Conservation (phyloP, 2,113 vertebrate genomes). For the Catharus minimus region DNA sequence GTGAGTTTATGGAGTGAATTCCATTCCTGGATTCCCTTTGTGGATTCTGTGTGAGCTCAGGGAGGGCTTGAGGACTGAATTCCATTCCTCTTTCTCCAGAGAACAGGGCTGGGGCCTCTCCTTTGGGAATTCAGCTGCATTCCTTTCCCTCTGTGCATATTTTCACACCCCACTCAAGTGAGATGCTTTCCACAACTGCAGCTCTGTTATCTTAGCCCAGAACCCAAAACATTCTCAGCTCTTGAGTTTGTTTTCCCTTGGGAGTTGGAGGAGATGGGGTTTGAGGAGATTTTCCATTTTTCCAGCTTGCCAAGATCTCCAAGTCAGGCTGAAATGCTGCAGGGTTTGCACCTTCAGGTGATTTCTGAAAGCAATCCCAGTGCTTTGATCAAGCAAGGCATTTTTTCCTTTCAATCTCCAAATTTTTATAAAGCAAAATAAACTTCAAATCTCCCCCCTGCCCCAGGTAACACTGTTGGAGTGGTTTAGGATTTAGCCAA, state of each 20-base stretch:
- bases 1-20: too few relatives aligned
- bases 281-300: neutral
- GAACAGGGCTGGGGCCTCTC: neutral
- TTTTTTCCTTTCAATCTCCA: neutral
- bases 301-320: neutral
- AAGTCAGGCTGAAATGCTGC: rapidly evolving
- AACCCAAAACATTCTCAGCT: neutral
- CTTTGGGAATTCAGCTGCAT: neutral
- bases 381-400: neutral
- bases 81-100: neutral
- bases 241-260: neutral
- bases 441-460: neutral
- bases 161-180: neutral
- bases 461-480: neutral
- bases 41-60: too few relatives aligned
- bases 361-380: neutral
- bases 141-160: constrained; percentile 5
- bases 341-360: rapidly evolving
- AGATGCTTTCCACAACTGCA: neutral
- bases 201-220: neutral
- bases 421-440: neutral
- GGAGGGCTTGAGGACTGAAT: too few relatives aligned
- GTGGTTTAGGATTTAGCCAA: neutral
- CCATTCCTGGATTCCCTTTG: too few relatives aligned
- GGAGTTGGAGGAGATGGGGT: neutral